These are phyloP conservation scores for Troides aeacus DNA, from an alignment of 2,888 invertebrate species.

Conservation along the genomic window DNA sequence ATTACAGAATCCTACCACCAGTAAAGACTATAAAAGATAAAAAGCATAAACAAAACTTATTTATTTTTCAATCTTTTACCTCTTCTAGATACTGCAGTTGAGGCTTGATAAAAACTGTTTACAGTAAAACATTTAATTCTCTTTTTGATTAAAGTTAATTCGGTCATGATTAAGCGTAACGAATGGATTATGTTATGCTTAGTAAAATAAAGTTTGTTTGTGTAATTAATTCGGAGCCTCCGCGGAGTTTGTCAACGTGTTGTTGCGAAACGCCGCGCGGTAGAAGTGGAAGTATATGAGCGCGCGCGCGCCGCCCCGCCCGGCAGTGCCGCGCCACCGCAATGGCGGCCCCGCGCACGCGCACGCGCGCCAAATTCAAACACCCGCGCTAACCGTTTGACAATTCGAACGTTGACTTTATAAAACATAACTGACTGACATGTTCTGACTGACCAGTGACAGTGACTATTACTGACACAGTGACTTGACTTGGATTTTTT, in stretches of 20 bases:
- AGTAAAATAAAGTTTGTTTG: slow-evolving; percentile 13
- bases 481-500: slow-evolving; percentile 37
- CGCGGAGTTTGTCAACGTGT: slow-evolving; percentile 34
- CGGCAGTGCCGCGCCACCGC: slow-evolving; percentile 62
- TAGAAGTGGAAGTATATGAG: slow-evolving; percentile 74
- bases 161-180: slow-evolving; percentile 13
- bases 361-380: slow-evolving; percentile 55
- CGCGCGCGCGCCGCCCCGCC: slow-evolving; percentile 43
- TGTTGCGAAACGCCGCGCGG: slow-evolving; percentile 39
- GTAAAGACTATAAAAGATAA: too few species aligned
- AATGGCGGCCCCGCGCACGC: slow-evolving; percentile 61
- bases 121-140: too few species aligned
- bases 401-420: slow-evolving; percentile 41
- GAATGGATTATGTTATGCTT: slow-evolving; percentile 17
- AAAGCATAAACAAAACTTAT: too few species aligned
- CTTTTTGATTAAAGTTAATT: neutral
- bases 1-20: too few species aligned
- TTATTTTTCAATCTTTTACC: too few species aligned
- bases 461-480: slow-evolving; percentile 41
- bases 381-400: slow-evolving; percentile 58
- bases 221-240: slow-evolving; percentile 16
- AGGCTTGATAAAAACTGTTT: too few species aligned
- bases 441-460: slow-evolving; percentile 37
- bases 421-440: slow-evolving; percentile 35
- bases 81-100: too few species aligned